Percentiles rank a stretch among this genome's conserved stretches.
Conservation (phyloP, 2,888 invertebrate genomes). For the Masnerella sp. region DNA sequence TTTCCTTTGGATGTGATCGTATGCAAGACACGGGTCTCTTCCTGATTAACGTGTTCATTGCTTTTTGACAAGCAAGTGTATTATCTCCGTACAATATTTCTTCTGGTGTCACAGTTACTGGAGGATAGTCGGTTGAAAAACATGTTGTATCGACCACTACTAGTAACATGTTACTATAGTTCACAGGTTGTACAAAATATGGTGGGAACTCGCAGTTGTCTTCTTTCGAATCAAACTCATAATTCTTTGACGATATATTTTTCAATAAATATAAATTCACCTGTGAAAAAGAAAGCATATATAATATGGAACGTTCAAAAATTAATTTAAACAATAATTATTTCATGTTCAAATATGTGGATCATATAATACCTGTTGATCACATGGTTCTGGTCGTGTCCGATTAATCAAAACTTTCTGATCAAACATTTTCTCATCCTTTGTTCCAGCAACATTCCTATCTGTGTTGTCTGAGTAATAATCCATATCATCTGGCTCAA, state of each 20-base stretch:
- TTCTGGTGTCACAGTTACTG: constrained; percentile 76
- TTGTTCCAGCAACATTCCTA: constrained; percentile 67
- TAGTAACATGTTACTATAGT: constrained; percentile 87
- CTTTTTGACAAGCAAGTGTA: constrained; percentile 82
- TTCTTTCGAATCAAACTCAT: constrained; percentile 67
- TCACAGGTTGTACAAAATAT: constrained; percentile 86
- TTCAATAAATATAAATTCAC: constrained; percentile 77
- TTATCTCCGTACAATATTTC: constrained; percentile 79
- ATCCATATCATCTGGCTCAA: constrained; percentile 66
- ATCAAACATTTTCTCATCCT: constrained; percentile 81
- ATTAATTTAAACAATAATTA: too few relatives aligned
- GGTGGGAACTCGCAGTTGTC: constrained; percentile 79
- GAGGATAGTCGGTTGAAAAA: constrained; percentile 78
- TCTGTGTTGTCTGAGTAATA: constrained; percentile 60
- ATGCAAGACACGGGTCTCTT: constrained; percentile 87
- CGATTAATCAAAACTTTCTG: constrained; percentile 84
- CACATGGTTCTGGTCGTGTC: constrained; percentile 91
- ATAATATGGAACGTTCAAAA: too few relatives aligned
- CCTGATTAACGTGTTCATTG: constrained; percentile 80
- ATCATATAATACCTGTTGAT: constrained; percentile 86
- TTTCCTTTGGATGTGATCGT: constrained; percentile 86
- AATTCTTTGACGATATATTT: constrained; percentile 67
- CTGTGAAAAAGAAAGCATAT: constrained; percentile 62
- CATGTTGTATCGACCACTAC: constrained; percentile 85
- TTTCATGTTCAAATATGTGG: too few relatives aligned